These are phyloP conservation scores for Rachycentron canadum DNA, from an alignment of 2,797 vertebrate species.

Conservation along the genomic window DNA sequence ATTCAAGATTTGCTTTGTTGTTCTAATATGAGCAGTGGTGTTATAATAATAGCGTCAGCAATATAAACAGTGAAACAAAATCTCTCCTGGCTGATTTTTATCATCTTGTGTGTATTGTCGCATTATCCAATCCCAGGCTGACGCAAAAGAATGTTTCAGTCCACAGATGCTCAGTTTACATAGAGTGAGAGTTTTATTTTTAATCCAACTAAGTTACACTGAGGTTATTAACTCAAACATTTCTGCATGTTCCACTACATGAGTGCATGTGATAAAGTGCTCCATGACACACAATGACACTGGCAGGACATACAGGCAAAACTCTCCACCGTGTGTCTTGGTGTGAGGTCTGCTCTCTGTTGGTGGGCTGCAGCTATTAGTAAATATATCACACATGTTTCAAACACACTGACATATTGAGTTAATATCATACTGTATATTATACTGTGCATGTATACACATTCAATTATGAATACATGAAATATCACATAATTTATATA, in stretches of 20 bases:
- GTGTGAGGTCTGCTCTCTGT: conserved; percentile 48
- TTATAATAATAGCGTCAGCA: neutral
- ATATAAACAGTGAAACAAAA: neutral
- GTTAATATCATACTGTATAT: conserved; percentile 35
- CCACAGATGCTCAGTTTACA: neutral
- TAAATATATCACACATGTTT: conserved; percentile 44
- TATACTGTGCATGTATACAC: neutral
- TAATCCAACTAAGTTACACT: neutral
- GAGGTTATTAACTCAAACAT: neutral
- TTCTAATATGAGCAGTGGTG: neutral
- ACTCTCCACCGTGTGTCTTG: conserved; percentile 56
- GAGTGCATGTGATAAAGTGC: conserved; percentile 22
- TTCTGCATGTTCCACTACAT: neutral
- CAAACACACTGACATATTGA: conserved; percentile 35
- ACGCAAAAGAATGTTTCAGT: neutral
- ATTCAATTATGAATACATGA: conserved; percentile 25
- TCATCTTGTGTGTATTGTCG: neutral
- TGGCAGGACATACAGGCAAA: conserved; percentile 28
- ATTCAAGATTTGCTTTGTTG: neutral
- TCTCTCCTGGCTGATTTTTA: neutral
- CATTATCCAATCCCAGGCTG: neutral
- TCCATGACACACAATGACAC: conserved; percentile 34
- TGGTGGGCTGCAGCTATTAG: conserved; percentile 51
- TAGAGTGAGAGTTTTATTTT: neutral
- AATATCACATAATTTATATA: conserved; percentile 4